phyloP scores from a whole-genome alignment of 1,140 invertebrate species.

The Marisa cornuarietis region DNA sequence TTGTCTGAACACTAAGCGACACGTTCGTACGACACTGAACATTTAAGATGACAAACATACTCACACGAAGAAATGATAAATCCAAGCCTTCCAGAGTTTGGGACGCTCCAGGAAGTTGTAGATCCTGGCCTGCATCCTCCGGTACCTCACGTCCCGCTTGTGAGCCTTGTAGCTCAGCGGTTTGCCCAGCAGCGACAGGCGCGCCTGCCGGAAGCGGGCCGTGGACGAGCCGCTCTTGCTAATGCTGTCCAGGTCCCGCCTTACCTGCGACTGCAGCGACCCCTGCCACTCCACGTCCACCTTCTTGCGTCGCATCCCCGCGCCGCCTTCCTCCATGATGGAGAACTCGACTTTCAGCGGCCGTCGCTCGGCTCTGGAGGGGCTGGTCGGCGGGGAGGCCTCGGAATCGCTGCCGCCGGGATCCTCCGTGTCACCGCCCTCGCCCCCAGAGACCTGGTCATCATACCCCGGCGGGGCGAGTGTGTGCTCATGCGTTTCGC shows the following conservation, averaged over 20 bases:
- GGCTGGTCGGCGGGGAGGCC: slow-evolving; percentile 30
- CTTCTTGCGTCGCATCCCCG: slow-evolving; percentile 33
- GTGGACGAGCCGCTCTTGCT: slow-evolving; percentile 41
- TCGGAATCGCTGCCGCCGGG: slow-evolving; percentile 28
- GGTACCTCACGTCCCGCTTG: slow-evolving; percentile 83
- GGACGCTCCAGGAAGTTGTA: slow-evolving; percentile 96
- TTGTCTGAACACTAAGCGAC: no score
- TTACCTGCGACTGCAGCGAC: slow-evolving; percentile 12
- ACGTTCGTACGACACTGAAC: neutral
- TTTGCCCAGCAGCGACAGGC: slow-evolving; percentile 90
- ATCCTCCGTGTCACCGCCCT: neutral
- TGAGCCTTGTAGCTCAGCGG: slow-evolving; percentile 87
- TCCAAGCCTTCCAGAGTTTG: slow-evolving; percentile 81
- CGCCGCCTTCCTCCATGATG: slow-evolving; percentile 44
- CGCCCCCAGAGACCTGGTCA: neutral
- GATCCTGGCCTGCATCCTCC: slow-evolving; percentile 86
- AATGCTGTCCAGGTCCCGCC: slow-evolving; percentile 30
- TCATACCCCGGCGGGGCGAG: no score
- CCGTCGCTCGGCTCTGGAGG: slow-evolving; percentile 37
- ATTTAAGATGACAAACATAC: slow-evolving; percentile 61
- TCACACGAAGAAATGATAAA: slow-evolving; percentile 94
- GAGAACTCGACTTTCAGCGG: slow-evolving; percentile 48
- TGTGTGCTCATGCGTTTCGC: neutral
- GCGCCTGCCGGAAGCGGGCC: slow-evolving; percentile 60
- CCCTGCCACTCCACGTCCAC: slow-evolving; percentile 38